phyloP scores from a whole-genome alignment of 2,888 invertebrate species.

The Aleiodes alternator region DNA sequence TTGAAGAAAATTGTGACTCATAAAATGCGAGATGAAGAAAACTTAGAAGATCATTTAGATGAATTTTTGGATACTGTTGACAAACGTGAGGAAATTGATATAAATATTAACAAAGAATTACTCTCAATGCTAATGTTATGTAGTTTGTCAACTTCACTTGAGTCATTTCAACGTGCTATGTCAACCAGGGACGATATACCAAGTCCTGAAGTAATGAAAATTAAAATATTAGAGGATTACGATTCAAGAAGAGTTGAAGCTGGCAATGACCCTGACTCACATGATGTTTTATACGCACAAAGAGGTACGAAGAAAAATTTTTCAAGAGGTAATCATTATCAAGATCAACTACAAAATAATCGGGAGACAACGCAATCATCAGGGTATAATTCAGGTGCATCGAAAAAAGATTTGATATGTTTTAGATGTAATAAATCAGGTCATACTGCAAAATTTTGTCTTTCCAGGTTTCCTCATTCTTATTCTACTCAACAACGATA shows the following conservation, averaged over 20 bases:
- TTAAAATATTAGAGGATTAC: constrained; percentile 44
- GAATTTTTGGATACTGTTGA: constrained; percentile 41
- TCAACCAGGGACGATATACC: constrained; percentile 44
- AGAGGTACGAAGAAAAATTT: constrained; percentile 50
- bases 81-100: constrained; percentile 40
- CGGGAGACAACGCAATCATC: too few species aligned
- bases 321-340: constrained; percentile 47
- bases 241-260: constrained; percentile 38
- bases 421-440: constrained; percentile 11
- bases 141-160: constrained; percentile 41
- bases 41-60: constrained; percentile 41
- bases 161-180: constrained; percentile 42
- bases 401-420: background rate
- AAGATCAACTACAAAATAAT: too few species aligned
- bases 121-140: constrained; percentile 39
- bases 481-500: background rate
- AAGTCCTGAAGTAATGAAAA: constrained; percentile 39
- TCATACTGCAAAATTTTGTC: constrained; percentile 4
- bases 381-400: too few species aligned
- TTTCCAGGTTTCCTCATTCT: constrained; percentile 6
- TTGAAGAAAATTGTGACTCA: constrained; percentile 38
- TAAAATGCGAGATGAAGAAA: constrained; percentile 37
- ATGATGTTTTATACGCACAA: too few species aligned
- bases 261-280: constrained; percentile 32
- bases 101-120: constrained; percentile 41